Evolutionary conservation across 2,888 invertebrate species (phyloP).

Genomic region (Trissolcus japonicus): DNA sequence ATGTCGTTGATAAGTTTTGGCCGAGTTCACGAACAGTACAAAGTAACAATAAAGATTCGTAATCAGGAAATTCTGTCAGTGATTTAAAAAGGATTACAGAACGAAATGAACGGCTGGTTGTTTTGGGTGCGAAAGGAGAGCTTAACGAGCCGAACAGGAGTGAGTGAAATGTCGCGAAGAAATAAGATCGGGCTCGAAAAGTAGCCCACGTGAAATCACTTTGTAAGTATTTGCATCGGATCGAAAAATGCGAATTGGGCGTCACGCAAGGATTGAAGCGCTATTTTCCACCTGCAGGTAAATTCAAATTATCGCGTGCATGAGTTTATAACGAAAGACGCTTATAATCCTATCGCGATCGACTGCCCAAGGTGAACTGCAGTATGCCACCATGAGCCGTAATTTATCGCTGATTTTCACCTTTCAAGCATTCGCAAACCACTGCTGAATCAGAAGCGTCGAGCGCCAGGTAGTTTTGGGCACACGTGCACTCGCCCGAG

Average conservation of each 20-base stretch:
- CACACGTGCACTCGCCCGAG: slow-evolving; percentile 48
- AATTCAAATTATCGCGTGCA: slow-evolving; percentile 57
- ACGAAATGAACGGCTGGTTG: too few species aligned
- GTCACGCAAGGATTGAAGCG: slow-evolving; percentile 54
- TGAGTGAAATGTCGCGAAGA: slow-evolving; percentile 6
- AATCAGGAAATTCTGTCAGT: too few species aligned
- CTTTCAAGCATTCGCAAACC: slow-evolving; percentile 35
- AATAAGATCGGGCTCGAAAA: slow-evolving; percentile 6
- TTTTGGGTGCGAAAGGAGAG: too few species aligned
- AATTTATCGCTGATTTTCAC: slow-evolving; percentile 57
- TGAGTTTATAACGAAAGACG: slow-evolving; percentile 52
- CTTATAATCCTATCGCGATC: slow-evolving; percentile 55
- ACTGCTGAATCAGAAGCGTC: slow-evolving; percentile 6
- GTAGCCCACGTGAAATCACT: slow-evolving; percentile 47
- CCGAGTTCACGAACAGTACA: too few species aligned
- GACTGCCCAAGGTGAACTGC: slow-evolving; percentile 52
- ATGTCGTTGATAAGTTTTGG: too few species aligned
- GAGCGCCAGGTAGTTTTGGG: slow-evolving; percentile 36
- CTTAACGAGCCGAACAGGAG: background rate
- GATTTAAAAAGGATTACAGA: too few species aligned
- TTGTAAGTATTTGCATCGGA: slow-evolving; percentile 43
- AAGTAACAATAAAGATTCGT: too few species aligned
- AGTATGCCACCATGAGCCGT: slow-evolving; percentile 50
- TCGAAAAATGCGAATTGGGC: slow-evolving; percentile 40
- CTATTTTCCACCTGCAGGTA: slow-evolving; percentile 53